phyloP scores from a whole-genome alignment of 2,888 invertebrate genomes.

The Helleia helle region DNA sequence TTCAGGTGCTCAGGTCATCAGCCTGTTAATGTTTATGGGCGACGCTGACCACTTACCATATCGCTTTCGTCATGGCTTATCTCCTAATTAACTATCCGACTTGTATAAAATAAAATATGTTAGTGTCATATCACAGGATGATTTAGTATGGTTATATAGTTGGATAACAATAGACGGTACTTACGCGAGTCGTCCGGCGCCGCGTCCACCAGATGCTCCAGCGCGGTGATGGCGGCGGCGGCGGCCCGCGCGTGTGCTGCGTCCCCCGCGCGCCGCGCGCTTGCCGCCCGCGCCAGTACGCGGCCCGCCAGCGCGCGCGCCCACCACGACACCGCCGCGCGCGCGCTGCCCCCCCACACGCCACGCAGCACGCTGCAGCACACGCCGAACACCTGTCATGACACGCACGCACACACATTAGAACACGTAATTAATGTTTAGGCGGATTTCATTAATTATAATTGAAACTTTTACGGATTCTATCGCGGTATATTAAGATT shows the following conservation, averaged over 20 bases:
- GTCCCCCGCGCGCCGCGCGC: slow-evolving; percentile 35
- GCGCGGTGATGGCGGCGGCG: slow-evolving; percentile 43
- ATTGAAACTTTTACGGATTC: too few relatives aligned
- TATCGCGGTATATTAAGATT: too few relatives aligned
- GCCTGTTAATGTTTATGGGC: too few relatives aligned
- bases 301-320: slow-evolving; percentile 54
- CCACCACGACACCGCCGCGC: slow-evolving; percentile 48
- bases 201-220: slow-evolving; percentile 48
- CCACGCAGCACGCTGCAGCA: slow-evolving; percentile 50
- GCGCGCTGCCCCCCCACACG: slow-evolving; percentile 38
- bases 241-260: slow-evolving; percentile 38
- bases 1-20: too few relatives aligned
- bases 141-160: too few relatives aligned
- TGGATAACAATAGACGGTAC: slow-evolving; percentile 20
- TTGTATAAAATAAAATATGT: too few relatives aligned
- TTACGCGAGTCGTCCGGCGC: slow-evolving; percentile 46
- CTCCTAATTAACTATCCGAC: too few relatives aligned
- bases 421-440: too few relatives aligned
- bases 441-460: too few relatives aligned
- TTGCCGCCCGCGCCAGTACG: slow-evolving; percentile 45
- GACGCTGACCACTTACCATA: too few relatives aligned
- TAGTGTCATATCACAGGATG: too few relatives aligned
- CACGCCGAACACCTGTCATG: slow-evolving; percentile 40
- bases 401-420: not conserved
- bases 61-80: too few relatives aligned